Base-by-base conservation (phyloP, 1,140 invertebrate species). In the Drosophila miranda region DNA sequence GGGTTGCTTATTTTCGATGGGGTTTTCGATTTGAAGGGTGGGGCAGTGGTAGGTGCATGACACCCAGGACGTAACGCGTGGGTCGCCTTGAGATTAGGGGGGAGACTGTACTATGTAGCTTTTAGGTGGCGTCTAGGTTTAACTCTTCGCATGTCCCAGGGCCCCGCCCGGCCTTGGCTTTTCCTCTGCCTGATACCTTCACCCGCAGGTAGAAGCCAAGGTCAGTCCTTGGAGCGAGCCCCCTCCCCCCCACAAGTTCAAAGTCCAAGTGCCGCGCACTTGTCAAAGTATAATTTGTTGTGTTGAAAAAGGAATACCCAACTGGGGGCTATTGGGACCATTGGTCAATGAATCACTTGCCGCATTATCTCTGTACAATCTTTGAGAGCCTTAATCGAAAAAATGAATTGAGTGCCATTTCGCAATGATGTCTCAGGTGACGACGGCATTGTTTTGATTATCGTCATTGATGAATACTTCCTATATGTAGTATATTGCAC, bases 231-330 rank as follows among this genome's bases (percentile, higher is more conserved):
- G 21, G 14, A 42, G 21, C 11, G 34, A 8, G 14, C 4, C 45
- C 34, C n/a, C 41, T 34, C 21, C 30, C 9, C 16, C 16, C n/a
- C 43, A 16, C 67, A 69, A 68, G 51, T 56, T 56, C 62, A 68
- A 70, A 45, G 64, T 67, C 42, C 46, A 45, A 16, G 41, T 55
- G n/a, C 38, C 42, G 44, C n/a, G 28, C 28, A 30, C 28, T 30
- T 8, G 28, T 7, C 30, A 9, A 13, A 38, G 34, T 13, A 38
- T 5, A 13, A 13, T 5, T 13, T 38, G 1, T 13, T 38, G 7
- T 38, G 3, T 38, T 13, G 13, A 57, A 38, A 45, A 57, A 52
- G 53, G 53, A 69, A 70, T 58, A 69, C 67, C 63, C 53, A 4
- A 38, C 34, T 13, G 11, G 34, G 34, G 23, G 13, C 34, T 38